phyloP scores from a whole-genome alignment of 1,140 invertebrate genomes.

The Marisa cornuarietis region DNA sequence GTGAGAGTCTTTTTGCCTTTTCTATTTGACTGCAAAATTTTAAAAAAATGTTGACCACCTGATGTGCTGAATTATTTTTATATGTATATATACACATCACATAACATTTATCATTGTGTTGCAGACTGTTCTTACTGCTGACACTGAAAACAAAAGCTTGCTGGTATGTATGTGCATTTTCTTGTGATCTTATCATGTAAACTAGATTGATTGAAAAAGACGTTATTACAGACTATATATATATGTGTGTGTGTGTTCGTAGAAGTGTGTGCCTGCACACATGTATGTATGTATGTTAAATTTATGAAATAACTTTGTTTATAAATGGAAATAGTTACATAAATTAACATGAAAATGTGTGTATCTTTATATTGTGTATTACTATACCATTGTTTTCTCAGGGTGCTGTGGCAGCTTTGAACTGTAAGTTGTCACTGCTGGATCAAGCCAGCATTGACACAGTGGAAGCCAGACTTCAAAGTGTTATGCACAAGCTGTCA shows the following conservation, averaged over 20 bases:
- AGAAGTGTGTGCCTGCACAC: background rate
- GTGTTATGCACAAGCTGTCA: conserved; percentile 80
- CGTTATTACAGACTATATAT: background rate
- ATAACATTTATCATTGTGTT: conserved; percentile 25
- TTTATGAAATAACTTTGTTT: background rate
- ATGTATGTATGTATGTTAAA: background rate
- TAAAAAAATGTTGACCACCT: no score
- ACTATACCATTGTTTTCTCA: conserved; percentile 32
- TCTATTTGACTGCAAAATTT: no score
- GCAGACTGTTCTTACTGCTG: conserved; percentile 54
- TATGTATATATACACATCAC: no score
- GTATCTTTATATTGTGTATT: background rate
- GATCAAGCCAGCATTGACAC: conserved; percentile 83
- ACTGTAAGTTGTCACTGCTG: conserved; percentile 80
- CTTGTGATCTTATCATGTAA: background rate
- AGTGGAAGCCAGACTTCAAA: conserved; percentile 80
- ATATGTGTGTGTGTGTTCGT: background rate
- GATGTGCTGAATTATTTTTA: no score
- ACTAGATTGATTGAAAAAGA: background rate
- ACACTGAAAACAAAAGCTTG: conserved; percentile 59
- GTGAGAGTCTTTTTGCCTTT: no score
- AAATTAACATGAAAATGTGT: background rate
- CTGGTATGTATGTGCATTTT: conserved; percentile 49
- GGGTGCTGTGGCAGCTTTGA: conserved; percentile 79
- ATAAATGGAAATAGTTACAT: background rate